phyloP scores from a whole-genome alignment of 2,888 invertebrate species.

The Macrosoma leucophasiata region DNA sequence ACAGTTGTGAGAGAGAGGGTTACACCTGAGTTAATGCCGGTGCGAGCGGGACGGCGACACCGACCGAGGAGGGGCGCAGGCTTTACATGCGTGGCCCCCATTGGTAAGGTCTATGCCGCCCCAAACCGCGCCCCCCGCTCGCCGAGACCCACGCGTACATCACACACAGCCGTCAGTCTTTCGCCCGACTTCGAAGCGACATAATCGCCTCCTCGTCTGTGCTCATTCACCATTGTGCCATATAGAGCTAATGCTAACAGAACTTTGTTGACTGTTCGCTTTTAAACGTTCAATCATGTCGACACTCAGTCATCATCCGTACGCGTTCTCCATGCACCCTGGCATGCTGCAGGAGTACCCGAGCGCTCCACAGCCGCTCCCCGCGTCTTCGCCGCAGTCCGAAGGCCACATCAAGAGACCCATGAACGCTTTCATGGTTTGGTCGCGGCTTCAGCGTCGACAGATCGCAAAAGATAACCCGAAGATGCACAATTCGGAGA shows the following conservation, averaged over 20 bases:
- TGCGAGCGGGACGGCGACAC: constrained; percentile 36
- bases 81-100: constrained; percentile 40
- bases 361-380: constrained; percentile 59
- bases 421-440: constrained; percentile 99
- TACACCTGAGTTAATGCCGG: constrained; percentile 30
- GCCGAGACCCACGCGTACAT: constrained; percentile 46
- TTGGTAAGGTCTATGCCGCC: constrained; percentile 53
- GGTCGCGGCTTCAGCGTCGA: constrained; percentile 93
- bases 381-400: constrained; percentile 63
- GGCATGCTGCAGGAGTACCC: constrained; percentile 68
- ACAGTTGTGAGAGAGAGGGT: constrained; percentile 45
- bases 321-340: constrained; percentile 71
- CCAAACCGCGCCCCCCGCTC: constrained; percentile 53
- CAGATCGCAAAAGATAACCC: constrained; percentile 97
- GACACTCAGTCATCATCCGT: constrained; percentile 69
- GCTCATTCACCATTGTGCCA: constrained; percentile 64
- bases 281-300: constrained; percentile 51
- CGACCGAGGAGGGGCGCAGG: constrained; percentile 57
- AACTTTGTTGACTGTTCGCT: constrained; percentile 32
- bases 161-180: constrained; percentile 55
- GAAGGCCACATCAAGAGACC: constrained; percentile 95
- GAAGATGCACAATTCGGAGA: constrained; percentile 93
- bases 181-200: constrained; percentile 66
- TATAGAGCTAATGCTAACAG: constrained; percentile 53
- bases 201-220: constrained; percentile 53